Evolutionary conservation across 2,888 invertebrate species (phyloP).

Genomic region (Philhelius pedissequus): DNA sequence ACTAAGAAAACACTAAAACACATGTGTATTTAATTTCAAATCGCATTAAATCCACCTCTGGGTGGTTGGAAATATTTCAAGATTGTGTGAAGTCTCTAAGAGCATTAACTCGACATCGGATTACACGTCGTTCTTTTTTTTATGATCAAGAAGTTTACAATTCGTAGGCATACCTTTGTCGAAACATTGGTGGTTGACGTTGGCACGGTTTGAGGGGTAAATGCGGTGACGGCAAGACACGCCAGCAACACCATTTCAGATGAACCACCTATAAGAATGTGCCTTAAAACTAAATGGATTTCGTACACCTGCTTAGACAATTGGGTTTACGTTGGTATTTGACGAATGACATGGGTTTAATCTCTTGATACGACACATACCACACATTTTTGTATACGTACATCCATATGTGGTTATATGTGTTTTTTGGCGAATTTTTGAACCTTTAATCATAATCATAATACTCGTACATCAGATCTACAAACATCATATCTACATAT

Average conservation of each 20-base stretch:
- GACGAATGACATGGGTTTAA: background rate
- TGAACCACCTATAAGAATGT: no score
- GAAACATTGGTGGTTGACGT: background rate
- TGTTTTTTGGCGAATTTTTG: background rate
- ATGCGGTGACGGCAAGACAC: background rate
- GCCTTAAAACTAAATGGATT: slow-evolving; percentile 5
- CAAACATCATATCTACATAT: no score
- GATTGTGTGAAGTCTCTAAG: slow-evolving; percentile 8
- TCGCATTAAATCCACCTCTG: slow-evolving; percentile 17
- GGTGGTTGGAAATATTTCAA: slow-evolving; percentile 8
- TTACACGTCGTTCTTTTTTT: slow-evolving; percentile 8
- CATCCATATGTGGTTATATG: no score
- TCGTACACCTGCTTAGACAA: slow-evolving; percentile 6
- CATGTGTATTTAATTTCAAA: slow-evolving; percentile 24
- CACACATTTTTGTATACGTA: no score
- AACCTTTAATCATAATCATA: background rate
- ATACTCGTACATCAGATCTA: no score
- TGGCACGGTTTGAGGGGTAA: background rate
- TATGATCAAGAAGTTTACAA: slow-evolving; percentile 16
- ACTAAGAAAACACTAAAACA: background rate
- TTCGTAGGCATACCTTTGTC: background rate
- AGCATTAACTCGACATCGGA: slow-evolving; percentile 37
- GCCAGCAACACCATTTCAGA: background rate
- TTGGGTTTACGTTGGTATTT: background rate
- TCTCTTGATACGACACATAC: background rate